A percentile compares a stretch with the other conserved stretches of the same genome.
phyloP scores from a whole-genome alignment of 2,113 vertebrate genomes.

The Dendropsophus ebraccatus region DNA sequence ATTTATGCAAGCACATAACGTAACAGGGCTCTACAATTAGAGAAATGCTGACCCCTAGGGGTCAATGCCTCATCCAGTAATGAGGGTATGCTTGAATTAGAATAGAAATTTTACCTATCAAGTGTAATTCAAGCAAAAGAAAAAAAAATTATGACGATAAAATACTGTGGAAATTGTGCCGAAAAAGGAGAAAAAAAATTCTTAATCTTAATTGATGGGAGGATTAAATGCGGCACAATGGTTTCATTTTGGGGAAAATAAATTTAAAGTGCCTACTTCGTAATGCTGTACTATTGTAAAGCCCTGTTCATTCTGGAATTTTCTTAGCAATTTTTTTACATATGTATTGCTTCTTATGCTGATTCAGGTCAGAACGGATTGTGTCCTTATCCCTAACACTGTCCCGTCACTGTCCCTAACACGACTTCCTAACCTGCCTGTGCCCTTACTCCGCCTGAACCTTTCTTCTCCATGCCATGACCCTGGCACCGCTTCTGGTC shows the following conservation, averaged over 20 bases:
- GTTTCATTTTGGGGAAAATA: not conserved
- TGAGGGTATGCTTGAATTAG: not conserved
- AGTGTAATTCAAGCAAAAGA: slow-evolving; percentile 1
- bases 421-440: not conserved
- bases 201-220: slow-evolving; percentile 68
- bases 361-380: slow-evolving; percentile 28
- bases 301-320: slow-evolving; percentile 74
- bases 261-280: slow-evolving; percentile 80
- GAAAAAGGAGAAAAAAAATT: slow-evolving; percentile 65
- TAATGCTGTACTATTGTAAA: slow-evolving; percentile 75
- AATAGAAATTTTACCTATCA: not conserved
- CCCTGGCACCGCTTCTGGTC: slow-evolving; percentile 56
- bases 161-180: slow-evolving; percentile 77
- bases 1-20: slow-evolving; percentile 66
- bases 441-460: slow-evolving; percentile 50
- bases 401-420: not conserved
- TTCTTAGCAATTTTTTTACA: slow-evolving; percentile 62
- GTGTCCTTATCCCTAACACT: not conserved
- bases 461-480: slow-evolving; percentile 59
- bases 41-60: slow-evolving; percentile 62
- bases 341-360: slow-evolving; percentile 58
- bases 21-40: slow-evolving; percentile 78
- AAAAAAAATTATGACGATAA: not conserved
- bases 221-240: slow-evolving; percentile 56
- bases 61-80: not conserved